Base-by-base conservation (phyloP, 2,113 vertebrate genomes). In the Labeo rohita region DNA sequence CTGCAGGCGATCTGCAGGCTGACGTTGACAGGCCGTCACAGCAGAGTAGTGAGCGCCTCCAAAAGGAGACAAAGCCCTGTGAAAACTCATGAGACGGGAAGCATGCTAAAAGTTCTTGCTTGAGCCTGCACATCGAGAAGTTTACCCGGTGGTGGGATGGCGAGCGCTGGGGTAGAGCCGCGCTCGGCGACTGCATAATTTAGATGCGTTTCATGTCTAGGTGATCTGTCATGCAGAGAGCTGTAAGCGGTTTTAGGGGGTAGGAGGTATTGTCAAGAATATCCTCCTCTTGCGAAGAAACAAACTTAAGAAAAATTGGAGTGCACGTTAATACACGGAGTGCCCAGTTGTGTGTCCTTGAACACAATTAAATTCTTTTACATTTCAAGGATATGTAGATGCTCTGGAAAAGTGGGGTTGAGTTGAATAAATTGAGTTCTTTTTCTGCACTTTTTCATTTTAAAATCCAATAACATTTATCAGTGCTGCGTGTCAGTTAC, bases 211-310 rank as follows among this genome's bases (percentile, higher is more conserved):
- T 92, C 91, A 89, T 89, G 92, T 93, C 87, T 89, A 87, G 66
- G 92, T 91, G 92, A 92, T 93, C 91, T 93, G 92, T 93, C 93
- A 92, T 63, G 87, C 91, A 88, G 90, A 84, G 84, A 92, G 84
- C 88, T 88, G 91, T 93, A 92, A 91, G 89, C 77, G 45, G 78
- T 86, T 88, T 90, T 86, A 91, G 88, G 86, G 92, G 90, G 92
- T 94, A 90, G 92, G 93, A 90, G 93, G 92, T 89, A 15, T 90
- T 88, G 84, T 91, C 56, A 61, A 87, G 84, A 45, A 88, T 72
- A 87, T 77, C 85, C 66, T 68, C 81, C 86, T 8, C 88, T 73
- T 90, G 90, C 91, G 89, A 91, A 87, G 85, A 92, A 94, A 89
- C 89, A 85, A 93, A 92, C 87, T 88, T n/a, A 28, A 28, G 61